Conservation (phyloP, 2,888 invertebrate genomes). For the Acrocera orbiculus region DNA sequence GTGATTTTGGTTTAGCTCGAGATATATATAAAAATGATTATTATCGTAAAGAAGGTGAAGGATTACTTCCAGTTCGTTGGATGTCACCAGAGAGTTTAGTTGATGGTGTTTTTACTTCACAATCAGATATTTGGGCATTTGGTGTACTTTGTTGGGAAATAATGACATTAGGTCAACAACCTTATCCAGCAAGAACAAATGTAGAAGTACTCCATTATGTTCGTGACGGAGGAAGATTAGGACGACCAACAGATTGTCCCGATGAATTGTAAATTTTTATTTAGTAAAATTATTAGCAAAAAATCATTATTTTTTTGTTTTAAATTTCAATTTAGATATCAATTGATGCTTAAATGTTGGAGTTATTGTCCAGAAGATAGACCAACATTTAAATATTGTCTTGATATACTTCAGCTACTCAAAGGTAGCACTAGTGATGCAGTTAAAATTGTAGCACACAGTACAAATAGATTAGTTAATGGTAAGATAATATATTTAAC, state of each 20-base stretch:
- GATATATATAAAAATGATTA: slow-evolving; percentile 97
- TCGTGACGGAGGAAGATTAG: slow-evolving; percentile 68
- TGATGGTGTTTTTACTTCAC: slow-evolving; percentile 90
- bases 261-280: slow-evolving; percentile 45
- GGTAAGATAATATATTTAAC: slow-evolving; percentile 8
- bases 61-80: slow-evolving; percentile 88
- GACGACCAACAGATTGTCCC: slow-evolving; percentile 69
- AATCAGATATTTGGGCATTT: slow-evolving; percentile 94
- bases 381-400: slow-evolving; percentile 72
- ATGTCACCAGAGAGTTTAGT: slow-evolving; percentile 95
- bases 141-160: slow-evolving; percentile 94
- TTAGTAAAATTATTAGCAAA: background rate
- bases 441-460: slow-evolving; percentile 10
- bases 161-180: slow-evolving; percentile 87
- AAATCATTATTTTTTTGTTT: slow-evolving; percentile 2
- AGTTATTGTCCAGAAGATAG: slow-evolving; percentile 61
- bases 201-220: slow-evolving; percentile 83
- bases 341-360: slow-evolving; percentile 80
- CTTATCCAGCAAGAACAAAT: slow-evolving; percentile 87
- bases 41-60: slow-evolving; percentile 84
- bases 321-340: slow-evolving; percentile 41
- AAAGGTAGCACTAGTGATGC: slow-evolving; percentile 13
- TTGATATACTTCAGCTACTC: slow-evolving; percentile 39
- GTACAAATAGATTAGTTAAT: slow-evolving; percentile 9
- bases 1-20: slow-evolving; percentile 90